These are phyloP conservation scores for Dendrocopos noguchii DNA, from an alignment of 2,113 vertebrate species.

Conservation along the genomic window DNA sequence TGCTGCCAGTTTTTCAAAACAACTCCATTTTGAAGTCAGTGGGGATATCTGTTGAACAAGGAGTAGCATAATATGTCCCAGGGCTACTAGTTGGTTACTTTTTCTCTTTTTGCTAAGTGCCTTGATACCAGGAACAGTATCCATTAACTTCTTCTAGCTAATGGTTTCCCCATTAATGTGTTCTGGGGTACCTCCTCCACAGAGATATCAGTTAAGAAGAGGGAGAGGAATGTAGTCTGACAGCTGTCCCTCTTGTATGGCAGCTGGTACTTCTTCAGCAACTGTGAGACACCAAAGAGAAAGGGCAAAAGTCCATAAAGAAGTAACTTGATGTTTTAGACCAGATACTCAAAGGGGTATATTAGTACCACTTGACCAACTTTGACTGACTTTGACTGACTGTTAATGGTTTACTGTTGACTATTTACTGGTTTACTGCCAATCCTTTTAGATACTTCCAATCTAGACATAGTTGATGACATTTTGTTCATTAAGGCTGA, in stretches of 20 bases:
- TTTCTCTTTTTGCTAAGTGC: not conserved
- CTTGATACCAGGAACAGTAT: not conserved
- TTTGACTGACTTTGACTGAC: not conserved
- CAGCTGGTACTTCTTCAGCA: not conserved
- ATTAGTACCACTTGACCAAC: fast-evolving
- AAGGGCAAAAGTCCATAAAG: not conserved
- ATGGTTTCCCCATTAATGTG: not conserved
- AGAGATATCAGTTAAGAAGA: not conserved
- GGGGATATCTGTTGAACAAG: conserved; percentile 13
- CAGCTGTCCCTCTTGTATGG: not conserved
- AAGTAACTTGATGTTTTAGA: not conserved
- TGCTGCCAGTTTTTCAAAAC: not conserved
- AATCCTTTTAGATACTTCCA: not conserved
- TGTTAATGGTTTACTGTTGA: not conserved
- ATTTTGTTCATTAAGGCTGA: not conserved
- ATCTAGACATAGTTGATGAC: not conserved
- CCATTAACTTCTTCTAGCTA: not conserved
- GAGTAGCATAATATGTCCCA: not conserved
- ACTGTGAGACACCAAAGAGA: not conserved
- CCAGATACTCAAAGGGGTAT: not conserved
- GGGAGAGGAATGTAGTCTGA: not conserved
- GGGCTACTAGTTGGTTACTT: not conserved
- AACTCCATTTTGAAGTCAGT: not conserved
- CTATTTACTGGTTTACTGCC: not conserved
- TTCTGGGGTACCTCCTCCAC: not conserved